Evolutionary conservation across 2,888 invertebrate genomes (phyloP).

Genomic region (Stenichneumon culpator): DNA sequence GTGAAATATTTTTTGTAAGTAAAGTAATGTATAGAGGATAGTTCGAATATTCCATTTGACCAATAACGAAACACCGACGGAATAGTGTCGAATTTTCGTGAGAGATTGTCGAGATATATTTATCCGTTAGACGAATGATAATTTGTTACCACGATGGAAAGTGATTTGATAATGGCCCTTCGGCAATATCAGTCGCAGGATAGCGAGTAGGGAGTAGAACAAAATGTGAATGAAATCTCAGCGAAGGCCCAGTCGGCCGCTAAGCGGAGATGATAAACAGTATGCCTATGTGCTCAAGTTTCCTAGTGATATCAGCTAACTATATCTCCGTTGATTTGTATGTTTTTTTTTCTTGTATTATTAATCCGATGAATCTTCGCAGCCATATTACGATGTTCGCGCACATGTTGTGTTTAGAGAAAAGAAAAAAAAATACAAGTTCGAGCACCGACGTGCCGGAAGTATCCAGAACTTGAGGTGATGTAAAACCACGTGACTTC

Average conservation of each 20-base stretch:
- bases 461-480: slow-evolving; percentile 28
- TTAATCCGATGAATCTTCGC: slow-evolving; percentile 36
- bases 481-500: no score
- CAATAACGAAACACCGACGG: slow-evolving; percentile 37
- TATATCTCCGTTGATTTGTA: slow-evolving; percentile 62
- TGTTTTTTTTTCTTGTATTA: slow-evolving; percentile 44
- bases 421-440: slow-evolving; percentile 18
- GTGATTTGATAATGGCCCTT: slow-evolving; percentile 16
- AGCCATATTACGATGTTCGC: slow-evolving; percentile 38
- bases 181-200: slow-evolving; percentile 29
- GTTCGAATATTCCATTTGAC: slow-evolving; percentile 41
- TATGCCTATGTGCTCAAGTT: slow-evolving; percentile 65
- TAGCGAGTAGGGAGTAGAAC: slow-evolving; percentile 37
- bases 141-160: slow-evolving; percentile 22
- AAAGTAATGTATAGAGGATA: slow-evolving; percentile 52
- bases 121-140: neutral
- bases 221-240: slow-evolving; percentile 44
- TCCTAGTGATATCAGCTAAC: slow-evolving; percentile 57
- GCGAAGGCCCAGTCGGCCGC: slow-evolving; percentile 15
- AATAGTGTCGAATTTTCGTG: slow-evolving; percentile 35
- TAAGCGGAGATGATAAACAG: slow-evolving; percentile 38
- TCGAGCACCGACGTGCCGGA: neutral
- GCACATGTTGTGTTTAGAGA: slow-evolving; percentile 42
- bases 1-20: slow-evolving; percentile 50
- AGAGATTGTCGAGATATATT: neutral